A percentile compares a stretch with the other conserved stretches of the same genome.
phyloP scores from a whole-genome alignment of 2,113 vertebrate species.

The Psettodes erumei region DNA sequence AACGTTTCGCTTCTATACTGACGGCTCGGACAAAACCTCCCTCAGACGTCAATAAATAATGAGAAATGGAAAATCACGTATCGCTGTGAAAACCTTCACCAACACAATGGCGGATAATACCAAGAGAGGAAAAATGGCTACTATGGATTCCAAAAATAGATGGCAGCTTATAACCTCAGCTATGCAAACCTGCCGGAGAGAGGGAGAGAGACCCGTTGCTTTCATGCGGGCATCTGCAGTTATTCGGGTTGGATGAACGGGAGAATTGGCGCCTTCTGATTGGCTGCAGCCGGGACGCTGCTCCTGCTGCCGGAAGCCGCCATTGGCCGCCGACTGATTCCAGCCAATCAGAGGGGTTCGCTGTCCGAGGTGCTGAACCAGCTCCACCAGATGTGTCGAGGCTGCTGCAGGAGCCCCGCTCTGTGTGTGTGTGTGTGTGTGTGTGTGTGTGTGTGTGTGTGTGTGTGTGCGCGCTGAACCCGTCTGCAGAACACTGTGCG shows the following conservation, averaged over 20 bases:
- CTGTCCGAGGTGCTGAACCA: conserved; percentile 76
- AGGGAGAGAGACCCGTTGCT: conserved; percentile 32
- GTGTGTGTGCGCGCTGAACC: no score
- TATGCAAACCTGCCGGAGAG: conserved; percentile 38
- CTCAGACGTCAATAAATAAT: neutral
- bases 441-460: no score
- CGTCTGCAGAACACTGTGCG: no score
- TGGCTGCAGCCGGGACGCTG: conserved; percentile 67
- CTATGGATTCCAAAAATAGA: conserved; percentile 70
- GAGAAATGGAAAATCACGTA: neutral
- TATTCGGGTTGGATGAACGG: conserved; percentile 76
- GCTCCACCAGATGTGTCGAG: conserved; percentile 22
- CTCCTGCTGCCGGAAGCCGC: conserved; percentile 14
- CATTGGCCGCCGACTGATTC: conserved; percentile 41
- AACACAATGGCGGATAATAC: conserved; percentile 20
- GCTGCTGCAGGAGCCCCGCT: neutral
- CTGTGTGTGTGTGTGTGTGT: no score
- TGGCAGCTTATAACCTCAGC: conserved; percentile 45
- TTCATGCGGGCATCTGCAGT: conserved; percentile 80
- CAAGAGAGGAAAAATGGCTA: conserved; percentile 44
- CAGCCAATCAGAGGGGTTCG: conserved; percentile 44
- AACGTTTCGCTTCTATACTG: conserved; percentile 8
- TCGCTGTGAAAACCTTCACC: neutral
- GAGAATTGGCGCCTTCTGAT: conserved; percentile 51
- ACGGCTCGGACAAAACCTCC: neutral